These are phyloP conservation scores for Petroica traversi DNA, from an alignment of 2,113 vertebrate species.

Conservation along the genomic window DNA sequence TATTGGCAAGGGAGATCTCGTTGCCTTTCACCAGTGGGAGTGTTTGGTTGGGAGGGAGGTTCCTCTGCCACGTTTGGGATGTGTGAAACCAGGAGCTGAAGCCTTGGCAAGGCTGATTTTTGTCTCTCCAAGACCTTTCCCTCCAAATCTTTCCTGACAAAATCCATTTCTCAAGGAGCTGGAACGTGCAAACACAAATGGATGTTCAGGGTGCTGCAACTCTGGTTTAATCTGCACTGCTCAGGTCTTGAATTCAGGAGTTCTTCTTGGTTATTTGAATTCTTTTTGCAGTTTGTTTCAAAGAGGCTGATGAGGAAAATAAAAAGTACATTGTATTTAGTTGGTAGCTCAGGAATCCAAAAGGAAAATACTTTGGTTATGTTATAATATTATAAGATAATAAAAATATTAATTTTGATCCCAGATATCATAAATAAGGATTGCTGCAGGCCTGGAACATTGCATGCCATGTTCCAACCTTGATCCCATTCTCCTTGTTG, in stretches of 20 bases:
- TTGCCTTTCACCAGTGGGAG: constrained; percentile 87
- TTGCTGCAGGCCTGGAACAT: neutral
- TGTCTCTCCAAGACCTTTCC: neutral
- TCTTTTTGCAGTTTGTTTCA: neutral
- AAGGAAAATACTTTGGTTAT: too few species aligned
- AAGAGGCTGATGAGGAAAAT: neutral
- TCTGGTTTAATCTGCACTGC: neutral
- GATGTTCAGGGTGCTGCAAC: neutral
- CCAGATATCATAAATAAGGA: neutral
- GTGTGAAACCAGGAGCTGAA: neutral
- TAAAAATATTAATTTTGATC: too few species aligned
- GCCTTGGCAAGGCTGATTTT: neutral
- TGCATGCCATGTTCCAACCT: neutral
- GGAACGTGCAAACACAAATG: neutral
- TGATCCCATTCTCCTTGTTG: neutral
- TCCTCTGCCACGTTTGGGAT: neutral
- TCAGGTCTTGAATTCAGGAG: neutral
- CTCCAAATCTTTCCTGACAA: neutral
- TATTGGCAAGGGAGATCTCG: constrained; percentile 89
- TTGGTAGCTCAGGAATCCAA: neutral
- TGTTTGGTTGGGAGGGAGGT: constrained; percentile 73
- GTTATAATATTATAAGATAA: too few species aligned
- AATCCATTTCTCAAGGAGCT: neutral
- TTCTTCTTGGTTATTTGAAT: neutral
- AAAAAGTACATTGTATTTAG: fast-evolving